Percentiles rank a stretch among this genome's conserved stretches.
Conservation (phyloP, 2,888 invertebrate genomes). For the Orthosia gothica region DNA sequence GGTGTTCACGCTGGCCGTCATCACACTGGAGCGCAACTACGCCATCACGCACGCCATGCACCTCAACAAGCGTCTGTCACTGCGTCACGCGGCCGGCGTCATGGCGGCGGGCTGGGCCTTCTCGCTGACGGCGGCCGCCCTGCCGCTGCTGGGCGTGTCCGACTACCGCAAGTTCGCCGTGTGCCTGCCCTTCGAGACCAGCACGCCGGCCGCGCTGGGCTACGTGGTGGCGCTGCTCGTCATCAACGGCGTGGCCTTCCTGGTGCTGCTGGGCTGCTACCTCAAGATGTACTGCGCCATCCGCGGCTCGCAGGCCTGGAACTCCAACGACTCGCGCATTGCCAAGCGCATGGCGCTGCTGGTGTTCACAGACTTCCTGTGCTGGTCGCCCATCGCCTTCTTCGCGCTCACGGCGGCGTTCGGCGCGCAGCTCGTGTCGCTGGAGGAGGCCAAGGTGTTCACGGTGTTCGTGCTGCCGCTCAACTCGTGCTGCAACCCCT, state of each 20-base stretch:
- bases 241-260: conserved; percentile 98
- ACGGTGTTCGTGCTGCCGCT: conserved; percentile 99
- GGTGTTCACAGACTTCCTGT: conserved; percentile 99
- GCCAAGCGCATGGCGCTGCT: conserved; percentile 99
- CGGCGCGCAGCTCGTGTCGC: conserved; percentile 96
- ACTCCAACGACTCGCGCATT: conserved; percentile 98
- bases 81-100: conserved; percentile 97
- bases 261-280: conserved; percentile 98
- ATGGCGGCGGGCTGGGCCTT: conserved; percentile 99
- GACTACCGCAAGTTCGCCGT: conserved; percentile 99
- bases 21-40: conserved; percentile 98
- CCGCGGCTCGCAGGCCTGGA: conserved; percentile 99
- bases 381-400: conserved; percentile 99
- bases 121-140: conserved; percentile 95
- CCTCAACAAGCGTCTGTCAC: conserved; percentile 97
- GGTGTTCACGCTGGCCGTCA: conserved; percentile 98
- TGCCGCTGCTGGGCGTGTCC: conserved; percentile 97
- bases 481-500: conserved; percentile 99
- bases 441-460: conserved; percentile 99
- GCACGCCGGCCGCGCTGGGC: conserved; percentile 94
- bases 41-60: conserved; percentile 99
- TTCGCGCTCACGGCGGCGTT: conserved; percentile 98
- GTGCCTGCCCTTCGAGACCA: conserved; percentile 98
- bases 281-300: conserved; percentile 99
- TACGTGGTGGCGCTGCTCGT: conserved; percentile 98